Evolutionary conservation across 2,797 vertebrate genomes (phyloP).

Genomic region (Chrysolophus pictus): DNA sequence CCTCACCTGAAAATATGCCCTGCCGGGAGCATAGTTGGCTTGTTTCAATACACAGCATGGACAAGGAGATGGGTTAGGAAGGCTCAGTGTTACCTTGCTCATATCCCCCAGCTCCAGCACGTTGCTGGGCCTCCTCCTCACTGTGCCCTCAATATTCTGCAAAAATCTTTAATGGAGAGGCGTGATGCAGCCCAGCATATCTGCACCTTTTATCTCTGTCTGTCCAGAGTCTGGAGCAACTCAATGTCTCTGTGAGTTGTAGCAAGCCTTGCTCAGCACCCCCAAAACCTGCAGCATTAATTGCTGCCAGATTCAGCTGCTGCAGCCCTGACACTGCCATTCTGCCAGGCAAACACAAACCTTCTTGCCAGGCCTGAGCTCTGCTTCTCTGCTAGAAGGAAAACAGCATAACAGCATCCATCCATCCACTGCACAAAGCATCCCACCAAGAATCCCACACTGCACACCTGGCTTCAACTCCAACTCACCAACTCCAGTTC

Average conservation of each 20-base stretch:
- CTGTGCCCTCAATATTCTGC: too few relatives aligned
- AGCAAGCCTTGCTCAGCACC: not conserved
- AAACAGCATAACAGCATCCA: rapidly evolving
- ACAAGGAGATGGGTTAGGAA: not conserved
- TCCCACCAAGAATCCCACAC: not conserved
- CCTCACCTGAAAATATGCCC: not conserved
- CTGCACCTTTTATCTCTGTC: not conserved
- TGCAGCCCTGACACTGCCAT: rapidly evolving
- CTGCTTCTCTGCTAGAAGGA: not conserved
- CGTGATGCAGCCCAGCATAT: not conserved
- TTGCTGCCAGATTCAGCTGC: not conserved
- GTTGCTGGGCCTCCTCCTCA: not conserved
- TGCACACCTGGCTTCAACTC: not conserved
- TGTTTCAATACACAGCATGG: not conserved
- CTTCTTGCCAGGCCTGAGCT: not conserved
- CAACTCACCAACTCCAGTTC: not conserved
- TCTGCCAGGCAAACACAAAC: not conserved
- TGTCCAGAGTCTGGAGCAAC: not conserved
- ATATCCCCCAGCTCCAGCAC: not conserved
- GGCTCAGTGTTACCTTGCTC: not conserved
- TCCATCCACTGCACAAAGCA: not conserved
- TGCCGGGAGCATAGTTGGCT: not conserved
- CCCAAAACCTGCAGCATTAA: not conserved
- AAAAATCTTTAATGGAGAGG: not conserved
- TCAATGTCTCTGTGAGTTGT: not conserved